Conservation (phyloP, 2,888 invertebrate species). For the Ennomos erosarius region DNA sequence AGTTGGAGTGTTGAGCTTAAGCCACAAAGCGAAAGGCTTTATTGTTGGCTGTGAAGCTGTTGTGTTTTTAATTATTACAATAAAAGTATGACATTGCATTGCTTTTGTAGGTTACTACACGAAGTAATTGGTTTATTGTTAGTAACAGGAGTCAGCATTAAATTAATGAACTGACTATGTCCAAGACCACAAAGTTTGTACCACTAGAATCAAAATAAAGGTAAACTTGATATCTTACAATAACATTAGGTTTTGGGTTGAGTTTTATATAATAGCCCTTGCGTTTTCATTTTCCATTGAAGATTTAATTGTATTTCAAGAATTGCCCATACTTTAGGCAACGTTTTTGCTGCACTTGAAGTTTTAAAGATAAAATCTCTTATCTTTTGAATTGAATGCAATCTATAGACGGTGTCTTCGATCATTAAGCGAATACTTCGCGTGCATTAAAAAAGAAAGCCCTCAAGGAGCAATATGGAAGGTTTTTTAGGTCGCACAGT, state of each 20-base stretch:
- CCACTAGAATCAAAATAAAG: constrained; percentile 11
- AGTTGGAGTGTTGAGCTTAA: constrained; percentile 25
- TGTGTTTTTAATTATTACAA: constrained; percentile 12
- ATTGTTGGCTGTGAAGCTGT: constrained; percentile 7
- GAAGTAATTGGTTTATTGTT: constrained; percentile 23
- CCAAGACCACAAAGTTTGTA: background rate
- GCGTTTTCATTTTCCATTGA: constrained; percentile 6
- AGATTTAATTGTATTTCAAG: constrained; percentile 5
- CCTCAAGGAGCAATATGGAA: constrained; percentile 71
- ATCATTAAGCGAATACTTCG: constrained; percentile 70
- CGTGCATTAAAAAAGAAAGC: constrained; percentile 70
- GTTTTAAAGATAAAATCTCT: constrained; percentile 29
- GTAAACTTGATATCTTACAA: background rate
- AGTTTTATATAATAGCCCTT: background rate
- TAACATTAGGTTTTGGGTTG: constrained; percentile 3
- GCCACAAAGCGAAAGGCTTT: constrained; percentile 30
- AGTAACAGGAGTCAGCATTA: constrained; percentile 18
- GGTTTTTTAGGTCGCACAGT: constrained; percentile 72
- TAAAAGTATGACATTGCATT: constrained; percentile 3
- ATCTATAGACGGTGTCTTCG: constrained; percentile 61
- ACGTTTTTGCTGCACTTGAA: constrained; percentile 22
- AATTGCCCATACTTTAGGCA: constrained; percentile 9
- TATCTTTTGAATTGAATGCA: constrained; percentile 59
- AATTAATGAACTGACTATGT: constrained; percentile 18
- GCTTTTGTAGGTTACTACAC: constrained; percentile 10